Conservation (phyloP, 2,888 invertebrate genomes). For the Leptothorax acervorum region DNA sequence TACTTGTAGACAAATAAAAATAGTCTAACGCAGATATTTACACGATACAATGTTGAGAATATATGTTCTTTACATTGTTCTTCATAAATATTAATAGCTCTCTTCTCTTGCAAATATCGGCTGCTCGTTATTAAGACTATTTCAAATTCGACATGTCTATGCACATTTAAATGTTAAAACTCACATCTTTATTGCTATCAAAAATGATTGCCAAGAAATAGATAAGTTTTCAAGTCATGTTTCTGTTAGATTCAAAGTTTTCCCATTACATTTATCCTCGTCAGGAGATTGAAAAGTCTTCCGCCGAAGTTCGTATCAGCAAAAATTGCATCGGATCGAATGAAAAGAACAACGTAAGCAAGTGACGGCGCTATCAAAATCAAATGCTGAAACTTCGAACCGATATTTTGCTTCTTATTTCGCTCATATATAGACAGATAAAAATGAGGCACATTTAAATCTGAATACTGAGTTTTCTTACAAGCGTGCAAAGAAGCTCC, state of each 20-base stretch:
- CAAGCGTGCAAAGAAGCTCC: neutral
- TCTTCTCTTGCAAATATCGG: neutral
- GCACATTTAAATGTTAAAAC: neutral
- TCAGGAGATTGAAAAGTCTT: neutral
- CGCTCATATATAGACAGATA: neutral
- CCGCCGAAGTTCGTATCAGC: neutral
- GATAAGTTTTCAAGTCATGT: neutral
- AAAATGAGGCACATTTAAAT: conserved; percentile 17
- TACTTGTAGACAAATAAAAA: neutral
- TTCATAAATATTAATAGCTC: neutral
- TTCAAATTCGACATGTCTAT: neutral
- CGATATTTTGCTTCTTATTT: conserved; percentile 9
- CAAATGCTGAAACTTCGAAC: conserved; percentile 21
- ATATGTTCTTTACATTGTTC: neutral
- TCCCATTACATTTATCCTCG: conserved; percentile 4
- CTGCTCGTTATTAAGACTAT: neutral
- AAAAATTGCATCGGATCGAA: conserved; percentile 19
- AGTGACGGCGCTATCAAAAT: conserved; percentile 49
- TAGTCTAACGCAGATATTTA: neutral
- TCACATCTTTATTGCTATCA: neutral
- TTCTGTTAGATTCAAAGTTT: conserved; percentile 12
- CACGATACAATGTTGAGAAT: neutral
- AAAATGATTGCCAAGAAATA: neutral
- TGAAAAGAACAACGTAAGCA: conserved; percentile 14
- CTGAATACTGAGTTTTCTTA: neutral